phyloP scores from a whole-genome alignment of 2,888 invertebrate genomes.

The Eupithecia insigniata region DNA sequence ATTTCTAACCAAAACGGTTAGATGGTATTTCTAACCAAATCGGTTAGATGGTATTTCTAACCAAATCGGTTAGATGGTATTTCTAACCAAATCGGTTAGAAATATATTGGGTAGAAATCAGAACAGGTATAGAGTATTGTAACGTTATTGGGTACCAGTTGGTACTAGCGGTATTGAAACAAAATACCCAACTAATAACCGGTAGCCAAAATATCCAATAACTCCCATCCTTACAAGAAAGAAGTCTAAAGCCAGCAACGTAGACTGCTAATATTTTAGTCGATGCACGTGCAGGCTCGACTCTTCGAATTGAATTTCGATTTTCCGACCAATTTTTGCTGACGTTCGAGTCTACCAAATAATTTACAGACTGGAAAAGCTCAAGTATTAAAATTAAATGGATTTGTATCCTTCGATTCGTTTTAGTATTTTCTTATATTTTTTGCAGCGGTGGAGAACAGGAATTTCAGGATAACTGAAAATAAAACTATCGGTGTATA shows the following conservation, averaged over 20 bases:
- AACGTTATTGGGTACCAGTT: too few relatives aligned
- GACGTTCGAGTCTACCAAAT: conserved; percentile 28
- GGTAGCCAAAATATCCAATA: too few relatives aligned
- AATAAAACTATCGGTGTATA: not conserved
- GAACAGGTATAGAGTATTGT: too few relatives aligned
- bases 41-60: too few relatives aligned
- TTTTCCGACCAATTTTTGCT: conserved; percentile 31
- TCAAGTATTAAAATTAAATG: conserved; percentile 21
- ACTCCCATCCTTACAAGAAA: too few relatives aligned
- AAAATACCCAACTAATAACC: too few relatives aligned
- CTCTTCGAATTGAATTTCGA: conserved; percentile 39
- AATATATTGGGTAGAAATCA: too few relatives aligned
- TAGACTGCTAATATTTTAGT: conserved; percentile 37
- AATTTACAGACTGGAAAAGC: conserved; percentile 26
- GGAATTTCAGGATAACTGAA: not conserved
- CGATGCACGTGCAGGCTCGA: conserved; percentile 33
- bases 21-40: too few relatives aligned
- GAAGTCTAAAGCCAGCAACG: conserved; percentile 27
- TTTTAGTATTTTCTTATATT: conserved; percentile 7
- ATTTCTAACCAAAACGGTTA: too few relatives aligned
- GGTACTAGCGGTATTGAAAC: too few relatives aligned
- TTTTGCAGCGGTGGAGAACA: not conserved
- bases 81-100: too few relatives aligned
- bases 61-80: too few relatives aligned
- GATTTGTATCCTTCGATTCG: conserved; percentile 1